Base-by-base conservation (phyloP, 2,888 invertebrate genomes). In the Lapara coniferarum region DNA sequence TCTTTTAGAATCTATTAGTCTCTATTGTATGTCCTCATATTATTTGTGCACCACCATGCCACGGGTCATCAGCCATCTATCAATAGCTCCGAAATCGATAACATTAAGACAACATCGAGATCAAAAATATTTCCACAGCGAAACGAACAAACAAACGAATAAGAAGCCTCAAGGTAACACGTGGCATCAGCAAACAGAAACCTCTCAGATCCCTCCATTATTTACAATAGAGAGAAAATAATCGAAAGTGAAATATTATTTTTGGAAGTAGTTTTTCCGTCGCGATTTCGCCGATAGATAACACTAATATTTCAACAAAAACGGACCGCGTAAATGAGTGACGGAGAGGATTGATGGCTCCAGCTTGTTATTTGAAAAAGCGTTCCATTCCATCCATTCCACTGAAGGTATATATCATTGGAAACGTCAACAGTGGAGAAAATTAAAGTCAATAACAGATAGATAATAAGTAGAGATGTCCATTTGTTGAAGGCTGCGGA, bases 301-400 rank as follows among this genome's bases (percentile, higher is more conserved):
- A 88, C 88, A 85, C 85, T 87, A 91, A 93, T 93, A 93, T 93
- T 91, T 92, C 88, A 89, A 84, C 77, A 37, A 80, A 79, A 81
- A 81, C 83, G 87, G 84, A 82, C 89, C 84, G 86, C 85, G 89
- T 84, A 91, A 92, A 92, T 92, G 91, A 92, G 87, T 90, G 90
- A 90, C 91, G 83, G 84, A 74, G 63, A 88, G 78, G 91, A 93
- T 93, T 90, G 93, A 93, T 93, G 90, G 88, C 80, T 78, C 76
- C 82, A 85, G 85, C 85, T 90, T 91, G 93, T 92, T 92, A 92
- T 93, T 92, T 93, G 92, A 92, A 93, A 92, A 93, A 92, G 92
- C 91, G 87, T 82, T 89, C 89, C 89, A 91, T 92, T 93, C 87
- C 82, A 86, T 83, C 89, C 85, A 85, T 89, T 88, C 86, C 80